Conservation (phyloP, 30 jellyfish, hydroid and myxozoan genomes). For the Pseudorhiza aurosa region DNA sequence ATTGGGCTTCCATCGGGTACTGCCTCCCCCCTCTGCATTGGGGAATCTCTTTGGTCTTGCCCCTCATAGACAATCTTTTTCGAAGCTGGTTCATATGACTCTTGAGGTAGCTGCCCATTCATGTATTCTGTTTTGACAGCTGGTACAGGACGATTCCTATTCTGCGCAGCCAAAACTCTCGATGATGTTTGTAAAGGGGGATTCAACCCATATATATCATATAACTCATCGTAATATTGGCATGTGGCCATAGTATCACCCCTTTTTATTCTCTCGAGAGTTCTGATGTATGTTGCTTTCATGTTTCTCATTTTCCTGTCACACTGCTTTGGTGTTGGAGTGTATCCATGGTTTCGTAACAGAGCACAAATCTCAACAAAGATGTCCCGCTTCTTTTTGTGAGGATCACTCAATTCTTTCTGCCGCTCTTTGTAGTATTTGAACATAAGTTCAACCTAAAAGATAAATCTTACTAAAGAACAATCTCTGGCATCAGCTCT, state of each 20-base stretch:
- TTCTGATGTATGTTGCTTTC: slow-evolving; percentile 64
- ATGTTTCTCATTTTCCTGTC: slow-evolving; percentile 63
- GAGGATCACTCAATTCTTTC: slow-evolving; percentile 61
- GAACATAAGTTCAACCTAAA: slow-evolving; percentile 57
- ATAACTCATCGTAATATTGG: slow-evolving; percentile 53
- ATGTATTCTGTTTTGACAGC: slow-evolving; percentile 10
- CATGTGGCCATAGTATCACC: slow-evolving; percentile 65
- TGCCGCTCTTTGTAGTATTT: slow-evolving; percentile 55
- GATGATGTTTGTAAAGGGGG: slow-evolving; percentile 67
- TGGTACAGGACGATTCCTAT: slow-evolving; percentile 36
- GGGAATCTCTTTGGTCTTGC: slow-evolving; percentile 16
- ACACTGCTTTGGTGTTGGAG: slow-evolving; percentile 68
- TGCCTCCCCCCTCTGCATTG: slow-evolving; percentile 10
- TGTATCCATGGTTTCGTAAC: slow-evolving; percentile 40
- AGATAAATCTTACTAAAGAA: too few relatives aligned
- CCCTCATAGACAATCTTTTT: slow-evolving; percentile 21
- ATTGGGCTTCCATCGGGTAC: not conserved
- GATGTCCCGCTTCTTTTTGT: slow-evolving; percentile 43
- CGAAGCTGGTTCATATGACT: slow-evolving; percentile 33
- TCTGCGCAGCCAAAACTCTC: slow-evolving; percentile 34
- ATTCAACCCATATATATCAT: slow-evolving; percentile 55
- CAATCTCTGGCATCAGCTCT: too few relatives aligned
- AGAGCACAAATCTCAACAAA: slow-evolving; percentile 36
- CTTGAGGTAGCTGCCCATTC: slow-evolving; percentile 20
- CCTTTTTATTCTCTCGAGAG: slow-evolving; percentile 60